Percentiles rank a stretch among this genome's conserved stretches.
Evolutionary conservation across 2,113 vertebrate genomes (phyloP).

Genomic region (Vulpes vulpes): DNA sequence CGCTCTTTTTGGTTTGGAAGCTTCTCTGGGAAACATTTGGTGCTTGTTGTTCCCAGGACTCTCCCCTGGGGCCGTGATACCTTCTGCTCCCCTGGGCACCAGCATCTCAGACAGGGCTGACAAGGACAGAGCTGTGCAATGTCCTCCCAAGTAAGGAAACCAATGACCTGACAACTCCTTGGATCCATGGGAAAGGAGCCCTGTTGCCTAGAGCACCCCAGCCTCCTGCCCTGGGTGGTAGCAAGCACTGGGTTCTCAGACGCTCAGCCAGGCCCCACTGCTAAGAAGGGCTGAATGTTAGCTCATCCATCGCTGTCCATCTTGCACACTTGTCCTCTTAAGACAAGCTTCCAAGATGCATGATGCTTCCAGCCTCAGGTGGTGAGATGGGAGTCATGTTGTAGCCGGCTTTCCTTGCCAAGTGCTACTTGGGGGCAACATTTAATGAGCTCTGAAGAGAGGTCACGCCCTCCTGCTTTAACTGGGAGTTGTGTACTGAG

Average conservation of each 20-base stretch:
- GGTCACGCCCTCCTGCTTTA: neutral
- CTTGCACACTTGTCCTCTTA: neutral
- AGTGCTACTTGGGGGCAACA: neutral
- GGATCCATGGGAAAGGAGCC: neutral
- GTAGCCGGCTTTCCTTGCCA: neutral
- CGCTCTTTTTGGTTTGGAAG: neutral
- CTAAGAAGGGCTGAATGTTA: neutral
- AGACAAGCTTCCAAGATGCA: neutral
- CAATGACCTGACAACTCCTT: neutral
- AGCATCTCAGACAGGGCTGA: neutral
- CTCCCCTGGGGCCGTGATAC: neutral
- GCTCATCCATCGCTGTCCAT: neutral
- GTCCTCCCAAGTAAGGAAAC: neutral
- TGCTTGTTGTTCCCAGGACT: neutral
- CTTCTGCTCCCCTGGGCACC: neutral
- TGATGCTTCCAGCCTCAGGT: too few species aligned
- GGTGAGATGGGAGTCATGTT: neutral
- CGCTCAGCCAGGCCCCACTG: neutral
- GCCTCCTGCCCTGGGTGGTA: fast-evolving
- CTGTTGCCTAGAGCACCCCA: neutral
- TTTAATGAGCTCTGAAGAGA: neutral
- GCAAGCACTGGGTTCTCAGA: neutral
- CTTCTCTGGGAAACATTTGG: neutral
- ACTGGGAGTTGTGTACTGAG: neutral
- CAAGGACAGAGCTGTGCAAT: neutral